Evolutionary conservation across 2,113 vertebrate genomes (phyloP).

Genomic region (Phyllopteryx taeniolatus): DNA sequence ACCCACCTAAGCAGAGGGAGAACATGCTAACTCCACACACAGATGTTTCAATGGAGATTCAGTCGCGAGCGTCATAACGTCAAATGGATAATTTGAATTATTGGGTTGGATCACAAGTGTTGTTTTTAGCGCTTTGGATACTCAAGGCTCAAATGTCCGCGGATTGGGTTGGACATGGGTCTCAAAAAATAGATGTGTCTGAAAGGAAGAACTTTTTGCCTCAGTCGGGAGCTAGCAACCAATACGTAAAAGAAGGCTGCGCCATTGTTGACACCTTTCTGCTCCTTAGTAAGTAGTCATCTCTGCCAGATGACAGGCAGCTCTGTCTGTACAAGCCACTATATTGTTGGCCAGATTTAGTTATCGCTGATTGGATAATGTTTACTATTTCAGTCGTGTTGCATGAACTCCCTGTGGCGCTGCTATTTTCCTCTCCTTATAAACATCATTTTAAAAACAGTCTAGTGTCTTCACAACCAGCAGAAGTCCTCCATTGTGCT

Average conservation of each 20-base stretch:
- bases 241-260: background rate
- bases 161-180: no score
- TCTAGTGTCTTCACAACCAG: background rate
- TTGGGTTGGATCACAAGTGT: no score
- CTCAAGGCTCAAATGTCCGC: no score
- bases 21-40: no score
- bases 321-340: background rate
- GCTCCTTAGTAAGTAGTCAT: background rate
- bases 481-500: background rate
- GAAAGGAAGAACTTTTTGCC: background rate
- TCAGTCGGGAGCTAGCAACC: background rate
- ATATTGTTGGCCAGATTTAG: background rate
- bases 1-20: no score
- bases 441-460: background rate
- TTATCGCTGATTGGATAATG: background rate
- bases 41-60: no score
- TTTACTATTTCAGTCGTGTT: background rate
- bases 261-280: background rate
- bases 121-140: no score
- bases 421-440: background rate
- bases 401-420: background rate
- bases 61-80: no score
- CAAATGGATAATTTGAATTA: no score
- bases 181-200: no score
- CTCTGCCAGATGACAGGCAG: background rate